A percentile compares a stretch with the other conserved stretches of the same genome.
Conservation (phyloP, 2,888 invertebrate genomes). For the Tenthredo scrophulariae region DNA sequence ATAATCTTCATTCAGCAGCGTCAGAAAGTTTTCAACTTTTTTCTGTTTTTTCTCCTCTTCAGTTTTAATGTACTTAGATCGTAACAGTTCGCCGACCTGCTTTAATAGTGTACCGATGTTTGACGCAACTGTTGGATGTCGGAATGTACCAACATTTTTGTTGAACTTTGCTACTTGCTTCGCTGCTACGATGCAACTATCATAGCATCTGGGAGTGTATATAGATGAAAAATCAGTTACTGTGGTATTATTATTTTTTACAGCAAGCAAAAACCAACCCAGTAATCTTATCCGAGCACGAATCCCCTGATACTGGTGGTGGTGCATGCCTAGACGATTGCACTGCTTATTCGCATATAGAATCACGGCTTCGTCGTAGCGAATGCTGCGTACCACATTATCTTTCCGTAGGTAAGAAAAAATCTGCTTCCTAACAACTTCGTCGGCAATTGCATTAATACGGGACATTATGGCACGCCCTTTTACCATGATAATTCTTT, state of each 20-base stretch:
- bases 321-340: conserved; percentile 55
- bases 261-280: conserved; percentile 56
- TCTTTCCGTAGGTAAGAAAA: conserved; percentile 59
- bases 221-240: conserved; percentile 55
- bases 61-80: background rate
- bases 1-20: background rate
- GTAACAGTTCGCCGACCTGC: background rate
- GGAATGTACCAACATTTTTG: background rate
- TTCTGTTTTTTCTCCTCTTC: background rate
- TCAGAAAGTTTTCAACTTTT: background rate
- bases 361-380: conserved; percentile 58
- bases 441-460: conserved; percentile 56
- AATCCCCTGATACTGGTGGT: conserved; percentile 57
- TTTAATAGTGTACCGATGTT: background rate
- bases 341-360: conserved; percentile 58
- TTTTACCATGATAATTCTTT: conserved; percentile 54
- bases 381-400: conserved; percentile 53
- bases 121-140: background rate
- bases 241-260: conserved; percentile 49
- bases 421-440: conserved; percentile 52
- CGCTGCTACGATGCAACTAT: background rate
- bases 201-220: background rate
- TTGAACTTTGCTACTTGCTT: background rate
- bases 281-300: conserved; percentile 49
- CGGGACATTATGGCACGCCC: conserved; percentile 54